These are phyloP conservation scores for Patella caerulea DNA, from an alignment of 2,888 invertebrate species.

Conservation along the genomic window DNA sequence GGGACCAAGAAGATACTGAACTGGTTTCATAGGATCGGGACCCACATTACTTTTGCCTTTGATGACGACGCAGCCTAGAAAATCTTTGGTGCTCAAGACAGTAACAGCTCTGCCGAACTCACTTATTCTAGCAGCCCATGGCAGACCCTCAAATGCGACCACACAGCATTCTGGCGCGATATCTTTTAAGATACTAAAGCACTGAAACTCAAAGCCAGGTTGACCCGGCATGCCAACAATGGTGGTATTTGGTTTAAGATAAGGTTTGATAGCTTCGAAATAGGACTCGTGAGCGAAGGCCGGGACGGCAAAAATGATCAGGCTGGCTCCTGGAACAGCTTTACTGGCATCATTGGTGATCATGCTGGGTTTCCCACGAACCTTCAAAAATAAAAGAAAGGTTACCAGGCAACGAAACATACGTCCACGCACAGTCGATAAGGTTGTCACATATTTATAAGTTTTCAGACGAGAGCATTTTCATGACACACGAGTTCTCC, in stretches of 20 bases:
- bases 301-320: slow-evolving; percentile 57
- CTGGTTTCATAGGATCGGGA: slow-evolving; percentile 35
- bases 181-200: slow-evolving; percentile 42
- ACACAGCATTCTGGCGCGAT: slow-evolving; percentile 41
- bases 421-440: too few relatives aligned
- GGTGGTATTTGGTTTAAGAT: slow-evolving; percentile 48
- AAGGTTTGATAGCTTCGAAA: slow-evolving; percentile 47
- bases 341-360: slow-evolving; percentile 51
- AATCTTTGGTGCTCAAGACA: slow-evolving; percentile 52
- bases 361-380: slow-evolving; percentile 32
- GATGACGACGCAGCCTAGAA: slow-evolving; percentile 44
- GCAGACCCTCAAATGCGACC: slow-evolving; percentile 52
- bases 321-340: slow-evolving; percentile 49
- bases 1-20: slow-evolving; percentile 49
- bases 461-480: too few relatives aligned
- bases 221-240: slow-evolving; percentile 60
- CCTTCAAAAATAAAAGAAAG: too few relatives aligned
- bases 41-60: slow-evolving; percentile 32
- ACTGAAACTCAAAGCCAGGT: slow-evolving; percentile 59
- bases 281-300: slow-evolving; percentile 61
- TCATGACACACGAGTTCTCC: too few relatives aligned
- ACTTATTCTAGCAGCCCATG: slow-evolving; percentile 58
- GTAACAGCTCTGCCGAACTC: slow-evolving; percentile 52
- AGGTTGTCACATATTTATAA: too few relatives aligned
- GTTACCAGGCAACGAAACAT: too few relatives aligned